phyloP scores from a whole-genome alignment of 2,797 vertebrate species.

The Neomorphus geoffroyi region DNA sequence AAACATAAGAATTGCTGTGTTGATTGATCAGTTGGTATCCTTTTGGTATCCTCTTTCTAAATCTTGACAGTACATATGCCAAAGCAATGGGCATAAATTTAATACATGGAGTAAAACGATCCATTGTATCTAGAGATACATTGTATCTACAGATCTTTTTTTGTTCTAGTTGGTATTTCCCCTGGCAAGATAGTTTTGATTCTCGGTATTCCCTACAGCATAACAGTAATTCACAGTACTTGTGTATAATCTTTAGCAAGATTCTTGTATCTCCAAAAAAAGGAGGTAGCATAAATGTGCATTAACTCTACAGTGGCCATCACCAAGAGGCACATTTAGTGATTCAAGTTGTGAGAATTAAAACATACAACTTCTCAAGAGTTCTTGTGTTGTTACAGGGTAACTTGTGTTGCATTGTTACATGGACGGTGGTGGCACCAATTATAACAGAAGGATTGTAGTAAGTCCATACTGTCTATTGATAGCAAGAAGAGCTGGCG shows the following conservation, averaged over 20 bases:
- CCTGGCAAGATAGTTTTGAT: background rate
- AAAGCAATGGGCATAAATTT: background rate
- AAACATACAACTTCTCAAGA: background rate
- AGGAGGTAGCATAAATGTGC: background rate
- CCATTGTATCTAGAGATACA: background rate
- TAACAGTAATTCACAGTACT: background rate
- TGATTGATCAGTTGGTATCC: conserved; percentile 10
- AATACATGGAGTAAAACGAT: conserved; percentile 11
- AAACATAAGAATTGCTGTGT: background rate
- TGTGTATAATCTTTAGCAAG: background rate
- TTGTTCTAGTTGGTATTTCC: background rate
- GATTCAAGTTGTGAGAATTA: background rate
- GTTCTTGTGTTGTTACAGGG: background rate
- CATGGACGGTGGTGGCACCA: background rate
- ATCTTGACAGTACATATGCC: background rate
- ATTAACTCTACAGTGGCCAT: background rate
- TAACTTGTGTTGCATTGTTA: background rate
- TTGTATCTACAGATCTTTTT: too few species aligned
- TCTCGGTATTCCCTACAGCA: background rate
- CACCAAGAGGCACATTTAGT: background rate
- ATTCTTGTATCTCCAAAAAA: background rate
- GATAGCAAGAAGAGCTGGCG: background rate
- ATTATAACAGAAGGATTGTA: background rate
- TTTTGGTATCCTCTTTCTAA: conserved; percentile 33
- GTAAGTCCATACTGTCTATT: background rate